Evolutionary conservation across 2,113 vertebrate genomes (phyloP).

Genomic region (Otocyon megalotis): DNA sequence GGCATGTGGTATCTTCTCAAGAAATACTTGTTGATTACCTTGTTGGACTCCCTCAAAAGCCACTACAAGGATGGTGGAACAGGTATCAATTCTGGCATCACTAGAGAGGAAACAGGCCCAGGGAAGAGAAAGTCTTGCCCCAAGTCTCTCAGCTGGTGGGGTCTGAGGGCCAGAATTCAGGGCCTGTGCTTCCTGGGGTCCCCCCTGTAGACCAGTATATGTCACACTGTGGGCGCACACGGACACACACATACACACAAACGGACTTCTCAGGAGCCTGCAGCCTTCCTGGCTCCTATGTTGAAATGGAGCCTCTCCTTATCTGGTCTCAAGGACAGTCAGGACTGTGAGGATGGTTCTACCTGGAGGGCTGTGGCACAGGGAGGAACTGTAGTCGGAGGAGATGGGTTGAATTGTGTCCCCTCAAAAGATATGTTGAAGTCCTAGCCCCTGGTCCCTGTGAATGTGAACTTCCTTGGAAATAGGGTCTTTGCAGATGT

Average conservation of each 20-base stretch:
- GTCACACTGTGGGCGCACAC: neutral
- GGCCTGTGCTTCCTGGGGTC: neutral
- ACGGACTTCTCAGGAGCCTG: neutral
- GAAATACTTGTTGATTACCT: neutral
- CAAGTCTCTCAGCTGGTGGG: neutral
- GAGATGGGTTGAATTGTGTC: neutral
- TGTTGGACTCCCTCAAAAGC: neutral
- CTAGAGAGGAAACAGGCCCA: neutral
- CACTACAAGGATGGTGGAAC: neutral
- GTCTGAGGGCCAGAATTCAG: neutral
- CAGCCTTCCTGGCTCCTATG: neutral
- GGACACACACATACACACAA: neutral
- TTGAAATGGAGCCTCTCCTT: neutral
- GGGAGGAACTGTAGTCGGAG: neutral
- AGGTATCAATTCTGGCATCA: neutral
- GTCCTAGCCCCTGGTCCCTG: neutral
- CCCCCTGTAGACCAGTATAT: neutral
- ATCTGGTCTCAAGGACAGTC: neutral
- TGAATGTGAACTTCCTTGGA: neutral
- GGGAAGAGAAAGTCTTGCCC: neutral
- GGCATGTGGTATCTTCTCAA: neutral
- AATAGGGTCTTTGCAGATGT: neutral
- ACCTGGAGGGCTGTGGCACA: neutral
- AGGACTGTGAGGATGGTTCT: neutral
- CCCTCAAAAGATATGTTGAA: neutral